phyloP scores from a whole-genome alignment of 2,113 vertebrate species.

The Natator depressus region DNA sequence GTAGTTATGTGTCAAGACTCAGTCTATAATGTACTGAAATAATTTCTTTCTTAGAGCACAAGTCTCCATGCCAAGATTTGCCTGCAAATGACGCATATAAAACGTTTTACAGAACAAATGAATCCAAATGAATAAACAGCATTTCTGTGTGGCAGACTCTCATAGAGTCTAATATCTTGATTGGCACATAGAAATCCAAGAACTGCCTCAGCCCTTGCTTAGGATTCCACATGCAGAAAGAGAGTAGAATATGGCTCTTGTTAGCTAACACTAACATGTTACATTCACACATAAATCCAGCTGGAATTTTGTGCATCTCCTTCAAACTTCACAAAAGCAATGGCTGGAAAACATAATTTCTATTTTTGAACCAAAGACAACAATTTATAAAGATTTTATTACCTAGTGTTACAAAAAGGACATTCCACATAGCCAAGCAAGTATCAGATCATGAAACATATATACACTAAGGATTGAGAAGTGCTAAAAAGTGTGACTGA shows the following conservation, averaged over 20 bases:
- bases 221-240: neutral
- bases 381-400: neutral
- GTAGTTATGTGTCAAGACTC: neutral
- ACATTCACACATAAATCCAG: neutral
- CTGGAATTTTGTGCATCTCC: neutral
- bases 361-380: neutral
- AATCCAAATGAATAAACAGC: neutral
- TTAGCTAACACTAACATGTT: neutral
- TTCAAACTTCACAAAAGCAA: neutral
- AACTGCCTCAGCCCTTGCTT: neutral
- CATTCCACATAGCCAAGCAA: neutral
- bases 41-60: neutral
- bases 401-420: neutral
- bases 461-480: neutral
- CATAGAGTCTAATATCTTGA: neutral
- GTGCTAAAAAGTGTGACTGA: neutral
- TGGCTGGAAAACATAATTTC: neutral
- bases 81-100: neutral
- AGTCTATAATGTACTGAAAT: neutral
- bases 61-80: neutral
- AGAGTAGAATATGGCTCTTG: neutral
- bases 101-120: neutral
- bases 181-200: neutral
- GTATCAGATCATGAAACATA: neutral
- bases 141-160: neutral